phyloP scores from a whole-genome alignment of 2,797 vertebrate species.

The Sternarchorhynchus goeldii region DNA sequence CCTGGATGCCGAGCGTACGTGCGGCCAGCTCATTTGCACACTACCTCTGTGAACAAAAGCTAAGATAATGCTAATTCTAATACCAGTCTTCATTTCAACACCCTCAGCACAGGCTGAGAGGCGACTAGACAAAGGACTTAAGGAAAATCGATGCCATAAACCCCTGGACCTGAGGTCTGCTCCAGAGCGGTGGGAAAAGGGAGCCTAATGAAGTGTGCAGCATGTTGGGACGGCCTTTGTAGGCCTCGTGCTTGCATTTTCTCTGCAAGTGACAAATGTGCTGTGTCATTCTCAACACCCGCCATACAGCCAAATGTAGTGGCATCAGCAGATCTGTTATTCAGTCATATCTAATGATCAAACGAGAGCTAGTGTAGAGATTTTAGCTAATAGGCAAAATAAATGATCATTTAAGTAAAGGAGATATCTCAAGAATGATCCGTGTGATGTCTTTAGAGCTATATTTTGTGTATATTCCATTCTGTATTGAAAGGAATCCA shows the following conservation, averaged over 20 bases:
- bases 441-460: not conserved
- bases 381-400: not conserved
- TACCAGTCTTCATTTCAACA: slow-evolving; percentile 55
- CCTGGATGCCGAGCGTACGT: slow-evolving; percentile 44
- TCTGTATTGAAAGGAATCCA: not conserved
- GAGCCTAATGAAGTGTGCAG: slow-evolving; percentile 40
- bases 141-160: slow-evolving; percentile 49
- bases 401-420: slow-evolving; percentile 5
- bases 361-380: too few species aligned
- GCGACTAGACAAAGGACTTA: slow-evolving; percentile 44
- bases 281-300: not conserved
- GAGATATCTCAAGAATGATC: slow-evolving; percentile 1
- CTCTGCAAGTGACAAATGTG: not conserved
- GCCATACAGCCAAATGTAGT: not conserved
- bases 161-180: slow-evolving; percentile 56
- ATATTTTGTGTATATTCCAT: not conserved
- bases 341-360: slow-evolving; percentile 4
- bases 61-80: slow-evolving; percentile 58
- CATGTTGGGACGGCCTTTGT: slow-evolving; percentile 14
- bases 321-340: too few species aligned
- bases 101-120: slow-evolving; percentile 50
- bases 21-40: slow-evolving; percentile 51
- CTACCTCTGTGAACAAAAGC: slow-evolving; percentile 56
- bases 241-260: slow-evolving; percentile 4
- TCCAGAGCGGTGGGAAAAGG: slow-evolving; percentile 46